Conservation (phyloP, 2,113 vertebrate genomes). For the Morphnarchus princeps region DNA sequence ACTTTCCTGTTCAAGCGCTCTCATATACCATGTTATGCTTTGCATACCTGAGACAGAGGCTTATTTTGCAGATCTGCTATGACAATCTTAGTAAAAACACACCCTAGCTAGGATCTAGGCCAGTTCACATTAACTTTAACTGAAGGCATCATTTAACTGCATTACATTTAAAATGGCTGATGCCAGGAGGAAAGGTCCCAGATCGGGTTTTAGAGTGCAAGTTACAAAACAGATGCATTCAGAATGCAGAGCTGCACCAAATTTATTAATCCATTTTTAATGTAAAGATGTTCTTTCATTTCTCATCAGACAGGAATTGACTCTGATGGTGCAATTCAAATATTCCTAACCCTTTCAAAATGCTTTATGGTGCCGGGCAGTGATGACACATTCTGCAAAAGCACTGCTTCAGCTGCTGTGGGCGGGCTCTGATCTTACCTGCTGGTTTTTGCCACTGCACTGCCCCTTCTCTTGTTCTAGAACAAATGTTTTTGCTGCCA, state of each 20-base stretch:
- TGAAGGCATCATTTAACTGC: background rate
- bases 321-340: background rate
- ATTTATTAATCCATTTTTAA: background rate
- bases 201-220: background rate
- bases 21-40: background rate
- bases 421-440: background rate
- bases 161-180: background rate
- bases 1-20: background rate
- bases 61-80: background rate
- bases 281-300: background rate
- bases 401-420: background rate
- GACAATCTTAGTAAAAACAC: background rate
- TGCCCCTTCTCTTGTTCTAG: background rate
- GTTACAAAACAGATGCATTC: background rate
- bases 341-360: background rate
- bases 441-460: background rate
- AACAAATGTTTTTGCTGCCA: background rate
- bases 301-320: background rate
- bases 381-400: background rate
- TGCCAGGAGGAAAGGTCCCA: background rate
- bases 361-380: background rate
- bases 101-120: background rate
- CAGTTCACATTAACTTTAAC: background rate
- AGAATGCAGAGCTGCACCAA: background rate
- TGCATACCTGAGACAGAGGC: background rate